A percentile compares a stretch with the other conserved stretches of the same genome.
Evolutionary conservation across 23 tunicate genomes (phyloP).

Genomic region (Diplosoma virens): DNA sequence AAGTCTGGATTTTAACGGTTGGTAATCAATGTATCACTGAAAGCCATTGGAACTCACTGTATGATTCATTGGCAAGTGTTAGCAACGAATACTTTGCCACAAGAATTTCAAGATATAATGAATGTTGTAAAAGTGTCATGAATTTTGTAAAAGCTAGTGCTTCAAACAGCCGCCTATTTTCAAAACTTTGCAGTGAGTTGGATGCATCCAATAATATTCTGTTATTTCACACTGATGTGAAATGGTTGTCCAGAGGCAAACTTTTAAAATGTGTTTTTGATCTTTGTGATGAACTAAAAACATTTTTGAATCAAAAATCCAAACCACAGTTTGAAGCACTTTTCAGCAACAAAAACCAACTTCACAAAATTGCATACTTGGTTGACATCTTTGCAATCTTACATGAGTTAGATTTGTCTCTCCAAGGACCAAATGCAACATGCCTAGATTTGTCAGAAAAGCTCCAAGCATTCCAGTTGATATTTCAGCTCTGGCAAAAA

Average conservation of each 20-base stretch:
- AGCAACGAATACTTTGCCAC: slow-evolving; percentile 43
- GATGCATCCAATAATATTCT: slow-evolving; percentile 10
- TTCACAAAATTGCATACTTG: slow-evolving; percentile 39
- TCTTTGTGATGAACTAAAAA: not conserved
- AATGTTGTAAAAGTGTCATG: slow-evolving; percentile 35
- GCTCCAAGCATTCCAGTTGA: slow-evolving; percentile 19
- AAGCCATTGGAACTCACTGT: slow-evolving; percentile 42
- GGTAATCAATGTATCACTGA: slow-evolving; percentile 41
- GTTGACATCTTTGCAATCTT: slow-evolving; percentile 53
- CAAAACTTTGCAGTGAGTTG: slow-evolving; percentile 9
- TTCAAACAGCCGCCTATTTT: slow-evolving; percentile 1
- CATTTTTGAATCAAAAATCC: no score
- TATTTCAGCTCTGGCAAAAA: slow-evolving; percentile 10
- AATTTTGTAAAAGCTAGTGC: slow-evolving; percentile 27
- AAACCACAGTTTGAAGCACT: slow-evolving; percentile 43
- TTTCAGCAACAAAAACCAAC: slow-evolving; percentile 49
- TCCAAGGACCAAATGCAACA: slow-evolving; percentile 40
- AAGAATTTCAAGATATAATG: slow-evolving; percentile 34
- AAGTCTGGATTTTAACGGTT: slow-evolving; percentile 33
- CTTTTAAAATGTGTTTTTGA: slow-evolving; percentile 6
- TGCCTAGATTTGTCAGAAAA: slow-evolving; percentile 49
- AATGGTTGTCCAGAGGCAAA: slow-evolving; percentile 29
- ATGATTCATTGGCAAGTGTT: slow-evolving; percentile 36
- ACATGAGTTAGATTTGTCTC: slow-evolving; percentile 25
- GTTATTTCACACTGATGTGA: slow-evolving; percentile 6